Evolutionary conservation across 2,888 invertebrate genomes (phyloP), one percentile per base, ranked within the genome.

Genomic region (Agonopterix arenella): DNA sequence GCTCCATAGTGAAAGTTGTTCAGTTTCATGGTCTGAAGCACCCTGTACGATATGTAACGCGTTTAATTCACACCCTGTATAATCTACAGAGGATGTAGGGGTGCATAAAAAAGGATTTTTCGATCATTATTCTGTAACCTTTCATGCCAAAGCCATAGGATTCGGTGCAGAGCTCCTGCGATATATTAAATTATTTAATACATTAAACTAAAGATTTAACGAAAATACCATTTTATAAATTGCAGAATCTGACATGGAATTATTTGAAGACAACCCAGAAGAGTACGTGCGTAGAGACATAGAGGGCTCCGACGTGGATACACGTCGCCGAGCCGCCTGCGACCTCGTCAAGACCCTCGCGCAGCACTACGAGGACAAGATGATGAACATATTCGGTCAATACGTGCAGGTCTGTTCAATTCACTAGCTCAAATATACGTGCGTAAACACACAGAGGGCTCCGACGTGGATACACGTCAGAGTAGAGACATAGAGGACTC

Each of bases 281-380:
- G 99, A 99, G 83, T 98, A 97, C 73, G 97, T 98, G 55, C 90
- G 97, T 3, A 90, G 98, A 36, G 99, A 99, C 82, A 97, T 99
- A 56, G 99, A 99, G 88, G 99, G 99, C 5, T 98, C 98, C 8
- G 99, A 99, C 84, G 95, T 98, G 54, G 98, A 98, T 78, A 99
- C 99, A 0, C 90, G 99, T 47, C 91, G 99, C 18, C 91, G 99
- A 56, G 97, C 99, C 18, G 98, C 99, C 45, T 98, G 98, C 84
- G 99, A 99, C 90, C 91, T 99, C 49, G 98, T 99, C 16, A 95
- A 96, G 73, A 95, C 97, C 0, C 90, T 99, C 1, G 96, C 97
- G 16, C 91, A 93, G 62, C 95, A 95, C 70, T 98, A 97, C 77
- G 98, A 98, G 76, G 91, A 92, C 45, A 93, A 95, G 73, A 97